Evolutionary conservation across 1,140 invertebrate species (phyloP).

Genomic region (Frieseomelitta varia): DNA sequence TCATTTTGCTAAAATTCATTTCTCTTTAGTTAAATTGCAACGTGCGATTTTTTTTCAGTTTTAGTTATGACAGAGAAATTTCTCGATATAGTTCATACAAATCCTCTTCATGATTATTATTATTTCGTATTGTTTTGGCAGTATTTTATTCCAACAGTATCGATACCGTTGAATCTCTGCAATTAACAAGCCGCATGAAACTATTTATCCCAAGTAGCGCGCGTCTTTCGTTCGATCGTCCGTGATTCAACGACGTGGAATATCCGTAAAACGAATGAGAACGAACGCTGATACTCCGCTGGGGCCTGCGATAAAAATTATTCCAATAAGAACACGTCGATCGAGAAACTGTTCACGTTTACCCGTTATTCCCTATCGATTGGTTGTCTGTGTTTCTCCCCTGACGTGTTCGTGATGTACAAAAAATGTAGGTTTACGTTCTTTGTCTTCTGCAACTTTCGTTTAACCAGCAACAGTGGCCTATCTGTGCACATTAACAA

Average conservation of each 20-base stretch:
- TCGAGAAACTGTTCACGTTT: conserved; percentile 10
- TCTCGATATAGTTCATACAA: neutral
- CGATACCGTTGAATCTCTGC: neutral
- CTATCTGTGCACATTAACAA: too few species aligned
- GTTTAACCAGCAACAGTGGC: neutral
- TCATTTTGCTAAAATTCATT: too few species aligned
- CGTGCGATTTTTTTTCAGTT: too few species aligned
- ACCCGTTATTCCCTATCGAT: neutral
- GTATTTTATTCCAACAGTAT: neutral
- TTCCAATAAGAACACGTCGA: conserved; percentile 15
- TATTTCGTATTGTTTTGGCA: too few species aligned
- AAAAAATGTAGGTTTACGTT: neutral
- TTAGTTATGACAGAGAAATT: too few species aligned
- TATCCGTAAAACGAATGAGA: neutral
- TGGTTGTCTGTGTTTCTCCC: neutral
- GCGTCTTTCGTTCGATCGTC: neutral
- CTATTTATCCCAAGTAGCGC: neutral
- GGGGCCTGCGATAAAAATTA: conserved; percentile 6
- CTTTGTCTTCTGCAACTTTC: neutral
- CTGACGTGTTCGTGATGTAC: neutral
- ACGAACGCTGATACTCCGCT: neutral
- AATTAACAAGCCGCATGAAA: conserved; percentile 6
- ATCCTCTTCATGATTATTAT: neutral
- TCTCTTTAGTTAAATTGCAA: too few species aligned
- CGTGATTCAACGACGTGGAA: neutral